Evolutionary conservation across 2,888 invertebrate species (phyloP), one percentile per base, ranked within the genome.

Genomic region (Tetragnatha montana): DNA sequence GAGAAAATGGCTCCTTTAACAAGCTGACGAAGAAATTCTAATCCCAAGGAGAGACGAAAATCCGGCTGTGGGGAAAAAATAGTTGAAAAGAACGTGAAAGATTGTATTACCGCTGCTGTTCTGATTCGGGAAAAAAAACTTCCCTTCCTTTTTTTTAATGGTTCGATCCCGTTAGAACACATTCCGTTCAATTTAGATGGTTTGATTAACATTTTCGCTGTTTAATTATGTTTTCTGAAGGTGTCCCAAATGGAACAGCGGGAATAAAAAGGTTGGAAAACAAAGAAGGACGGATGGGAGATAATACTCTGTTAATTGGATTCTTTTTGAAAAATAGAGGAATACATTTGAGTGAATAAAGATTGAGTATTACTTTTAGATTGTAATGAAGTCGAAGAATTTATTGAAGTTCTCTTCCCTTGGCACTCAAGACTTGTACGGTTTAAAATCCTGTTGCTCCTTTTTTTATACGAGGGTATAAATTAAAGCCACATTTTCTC

Each of bases 1-100:
- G 7, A 76, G 76, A 76, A 76, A 76, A 75, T 75, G 76, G 76
- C 50, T 75, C 49, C 49, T 49, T 76, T 76, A 76, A 76, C 76
- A 19, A 50, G 76, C 8, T 50, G 19, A 14, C 19, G 49, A 19
- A 50, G 50, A 50, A n/a, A 50, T 76, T 50, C 50, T 17, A 50
- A 19, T 76, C 76, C 76, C 8, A 47, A 14, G 74, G 47, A 47
- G 47, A 12, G 47, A 47, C n/a, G n/a, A 75, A 17, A 17, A 17
- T 75, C n/a, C n/a, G 8, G 19, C 7, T 17, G 47, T 47, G 22
- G 50, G 50, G n/a, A 12, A n/a, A 21, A 50, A 49, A 50, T 0
- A 19, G 10, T 60, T 60, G 12, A 60, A 60, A 60, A 60, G 17
- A 17, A 60, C 60, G 12, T 60, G 12, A 17, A 17, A 60, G 60